A percentile compares a stretch with the other conserved stretches of the same genome.
These are phyloP conservation scores for Chaenodraco wilsoni DNA, from an alignment of 2,797 vertebrate species.

Conservation along the genomic window DNA sequence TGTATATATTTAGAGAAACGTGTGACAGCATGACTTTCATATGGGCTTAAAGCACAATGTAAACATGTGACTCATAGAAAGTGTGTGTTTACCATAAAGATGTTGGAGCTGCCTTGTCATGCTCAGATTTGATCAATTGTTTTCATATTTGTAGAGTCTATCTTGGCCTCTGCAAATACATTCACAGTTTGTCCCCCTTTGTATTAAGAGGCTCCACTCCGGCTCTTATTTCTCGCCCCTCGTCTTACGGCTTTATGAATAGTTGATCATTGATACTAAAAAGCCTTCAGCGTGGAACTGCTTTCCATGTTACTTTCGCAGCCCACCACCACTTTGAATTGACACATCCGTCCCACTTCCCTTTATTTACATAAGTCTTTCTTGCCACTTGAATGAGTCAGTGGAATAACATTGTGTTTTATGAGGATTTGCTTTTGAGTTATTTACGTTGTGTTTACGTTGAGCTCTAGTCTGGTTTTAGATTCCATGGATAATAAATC, in stretches of 20 bases:
- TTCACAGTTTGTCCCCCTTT: background rate
- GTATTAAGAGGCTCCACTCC: background rate
- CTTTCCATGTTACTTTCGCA: constrained; percentile 22
- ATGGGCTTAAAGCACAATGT: background rate
- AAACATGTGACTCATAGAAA: background rate
- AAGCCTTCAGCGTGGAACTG: background rate
- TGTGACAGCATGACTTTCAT: background rate
- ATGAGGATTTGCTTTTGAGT: background rate
- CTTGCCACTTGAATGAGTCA: constrained; percentile 10
- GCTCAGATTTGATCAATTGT: background rate
- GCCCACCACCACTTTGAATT: constrained; percentile 17
- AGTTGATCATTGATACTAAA: background rate
- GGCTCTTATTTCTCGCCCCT: background rate
- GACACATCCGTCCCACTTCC: constrained; percentile 28
- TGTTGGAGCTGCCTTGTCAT: background rate
- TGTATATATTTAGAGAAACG: background rate
- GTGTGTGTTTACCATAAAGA: background rate
- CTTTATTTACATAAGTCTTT: constrained; percentile 25
- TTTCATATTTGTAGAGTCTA: background rate
- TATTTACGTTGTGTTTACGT: too few relatives aligned
- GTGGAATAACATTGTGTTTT: background rate
- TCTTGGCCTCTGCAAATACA: background rate
- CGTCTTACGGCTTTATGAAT: background rate
- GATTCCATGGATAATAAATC: background rate
- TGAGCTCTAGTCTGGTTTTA: background rate